A percentile compares a stretch with the other conserved stretches of the same genome.
Conservation (phyloP, 2,888 invertebrate genomes). For the Eristalinus aeneus region DNA sequence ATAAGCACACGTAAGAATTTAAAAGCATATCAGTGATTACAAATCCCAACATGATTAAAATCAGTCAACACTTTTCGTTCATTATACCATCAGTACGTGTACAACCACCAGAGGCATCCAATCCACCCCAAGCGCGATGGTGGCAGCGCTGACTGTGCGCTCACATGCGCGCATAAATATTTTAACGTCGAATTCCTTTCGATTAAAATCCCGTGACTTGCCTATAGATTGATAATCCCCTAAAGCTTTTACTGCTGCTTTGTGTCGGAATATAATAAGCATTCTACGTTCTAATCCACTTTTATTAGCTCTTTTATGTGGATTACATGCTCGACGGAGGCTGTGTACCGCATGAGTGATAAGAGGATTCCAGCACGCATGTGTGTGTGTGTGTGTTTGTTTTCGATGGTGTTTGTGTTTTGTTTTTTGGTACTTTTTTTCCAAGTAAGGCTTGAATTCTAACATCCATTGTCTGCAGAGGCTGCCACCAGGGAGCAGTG, state of each 20-base stretch:
- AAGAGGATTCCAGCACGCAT: constrained; percentile 36
- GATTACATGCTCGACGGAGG: constrained; percentile 58
- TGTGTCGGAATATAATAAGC: constrained; percentile 66
- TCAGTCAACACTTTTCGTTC: constrained; percentile 51
- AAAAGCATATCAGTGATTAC: constrained; percentile 4
- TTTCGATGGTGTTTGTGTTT: too few species aligned
- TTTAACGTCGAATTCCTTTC: constrained; percentile 52
- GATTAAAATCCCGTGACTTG: constrained; percentile 63
- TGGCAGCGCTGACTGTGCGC: background rate
- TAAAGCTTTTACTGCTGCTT: constrained; percentile 58
- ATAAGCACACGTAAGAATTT: background rate
- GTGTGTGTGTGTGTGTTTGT: background rate
- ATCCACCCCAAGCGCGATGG: background rate
- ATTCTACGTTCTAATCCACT: constrained; percentile 61
- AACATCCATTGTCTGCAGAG: background rate
- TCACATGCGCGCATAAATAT: constrained; percentile 23
- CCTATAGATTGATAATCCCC: constrained; percentile 66
- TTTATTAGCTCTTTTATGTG: constrained; percentile 69
- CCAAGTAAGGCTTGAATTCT: background rate
- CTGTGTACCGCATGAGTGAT: constrained; percentile 60
- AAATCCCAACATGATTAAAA: constrained; percentile 53
- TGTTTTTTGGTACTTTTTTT: background rate
- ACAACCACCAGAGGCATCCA: background rate
- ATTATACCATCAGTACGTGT: constrained; percentile 27
- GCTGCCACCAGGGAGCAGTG: background rate